A percentile compares a stretch with the other conserved stretches of the same genome.
These are phyloP conservation scores for Anthopleura sola DNA, from an alignment of 64 coral and sea anemone species.

Conservation along the genomic window DNA sequence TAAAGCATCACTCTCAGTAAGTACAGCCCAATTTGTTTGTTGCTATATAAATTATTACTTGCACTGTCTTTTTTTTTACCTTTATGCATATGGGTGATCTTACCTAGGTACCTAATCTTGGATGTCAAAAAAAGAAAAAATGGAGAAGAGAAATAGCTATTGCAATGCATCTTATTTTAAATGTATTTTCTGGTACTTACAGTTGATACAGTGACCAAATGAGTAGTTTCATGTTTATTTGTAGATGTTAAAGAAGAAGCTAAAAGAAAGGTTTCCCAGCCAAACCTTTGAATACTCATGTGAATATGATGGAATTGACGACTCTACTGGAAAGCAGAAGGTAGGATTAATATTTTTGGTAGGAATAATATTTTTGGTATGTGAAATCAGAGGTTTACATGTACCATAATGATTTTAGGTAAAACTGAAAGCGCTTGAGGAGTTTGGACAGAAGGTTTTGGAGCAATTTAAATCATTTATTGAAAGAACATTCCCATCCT, in stretches of 20 bases:
- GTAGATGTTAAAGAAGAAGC: constrained; percentile 63
- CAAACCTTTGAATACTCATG: constrained; percentile 75
- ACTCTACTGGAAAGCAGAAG: constrained; percentile 67
- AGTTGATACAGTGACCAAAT: neutral
- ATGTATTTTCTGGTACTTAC: neutral
- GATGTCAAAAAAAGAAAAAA: too few relatives aligned
- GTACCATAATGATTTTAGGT: constrained; percentile 33
- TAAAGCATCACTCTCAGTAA: constrained; percentile 55
- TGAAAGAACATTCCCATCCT: constrained; percentile 42
- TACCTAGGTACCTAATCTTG: too few relatives aligned
- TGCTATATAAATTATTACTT: too few relatives aligned
- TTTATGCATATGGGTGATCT: too few relatives aligned
- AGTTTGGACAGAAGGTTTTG: constrained; percentile 52
- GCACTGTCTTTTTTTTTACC: too few relatives aligned
- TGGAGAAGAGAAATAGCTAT: too few relatives aligned
- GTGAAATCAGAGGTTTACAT: neutral
- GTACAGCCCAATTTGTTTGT: neutral
- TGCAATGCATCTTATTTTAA: too few relatives aligned
- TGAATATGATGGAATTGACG: constrained; percentile 65
- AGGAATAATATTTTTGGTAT: too few relatives aligned
- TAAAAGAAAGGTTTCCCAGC: constrained; percentile 47
- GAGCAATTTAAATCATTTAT: constrained; percentile 68
- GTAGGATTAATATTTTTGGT: too few relatives aligned
- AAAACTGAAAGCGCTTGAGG: constrained; percentile 68
- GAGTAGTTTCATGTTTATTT: neutral